phyloP scores from a whole-genome alignment of 2,888 invertebrate genomes.

The Mythimna albipuncta region DNA sequence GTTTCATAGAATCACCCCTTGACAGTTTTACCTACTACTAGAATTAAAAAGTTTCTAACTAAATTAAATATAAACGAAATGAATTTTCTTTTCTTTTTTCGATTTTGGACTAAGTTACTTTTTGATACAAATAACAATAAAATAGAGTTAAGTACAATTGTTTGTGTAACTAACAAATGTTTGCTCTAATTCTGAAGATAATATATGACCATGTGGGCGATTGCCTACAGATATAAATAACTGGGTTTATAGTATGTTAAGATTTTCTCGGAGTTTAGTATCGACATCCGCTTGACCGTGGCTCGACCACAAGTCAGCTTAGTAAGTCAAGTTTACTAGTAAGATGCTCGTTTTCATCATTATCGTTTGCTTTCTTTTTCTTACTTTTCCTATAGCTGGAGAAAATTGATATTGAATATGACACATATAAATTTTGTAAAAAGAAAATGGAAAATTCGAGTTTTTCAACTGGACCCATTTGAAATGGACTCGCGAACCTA shows the following conservation, averaged over 20 bases:
- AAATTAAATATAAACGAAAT: too few species aligned
- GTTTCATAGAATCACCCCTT: too few species aligned
- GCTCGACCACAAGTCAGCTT: constrained; percentile 24
- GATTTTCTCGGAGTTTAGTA: constrained; percentile 29
- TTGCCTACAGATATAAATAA: constrained; percentile 30
- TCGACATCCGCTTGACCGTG: constrained; percentile 32
- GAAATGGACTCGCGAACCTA: too few species aligned
- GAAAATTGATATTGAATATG: constrained; percentile 7
- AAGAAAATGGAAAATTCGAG: too few species aligned
- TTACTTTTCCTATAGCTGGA: background rate
- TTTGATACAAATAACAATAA: too few species aligned
- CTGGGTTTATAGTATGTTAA: constrained; percentile 13
- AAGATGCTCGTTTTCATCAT: constrained; percentile 21
- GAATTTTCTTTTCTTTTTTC: too few species aligned
- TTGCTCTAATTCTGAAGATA: constrained; percentile 35
- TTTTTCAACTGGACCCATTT: too few species aligned
- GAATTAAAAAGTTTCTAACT: too few species aligned
- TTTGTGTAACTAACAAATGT: constrained; percentile 36
- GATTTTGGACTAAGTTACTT: too few species aligned
- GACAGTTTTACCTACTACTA: too few species aligned
- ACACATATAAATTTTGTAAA: background rate
- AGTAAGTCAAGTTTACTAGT: constrained; percentile 36
- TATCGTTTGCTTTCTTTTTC: constrained; percentile 15
- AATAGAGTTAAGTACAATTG: background rate
- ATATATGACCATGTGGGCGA: constrained; percentile 39